Base-by-base conservation (phyloP, 1,140 invertebrate genomes). In the Camponotus floridanus region DNA sequence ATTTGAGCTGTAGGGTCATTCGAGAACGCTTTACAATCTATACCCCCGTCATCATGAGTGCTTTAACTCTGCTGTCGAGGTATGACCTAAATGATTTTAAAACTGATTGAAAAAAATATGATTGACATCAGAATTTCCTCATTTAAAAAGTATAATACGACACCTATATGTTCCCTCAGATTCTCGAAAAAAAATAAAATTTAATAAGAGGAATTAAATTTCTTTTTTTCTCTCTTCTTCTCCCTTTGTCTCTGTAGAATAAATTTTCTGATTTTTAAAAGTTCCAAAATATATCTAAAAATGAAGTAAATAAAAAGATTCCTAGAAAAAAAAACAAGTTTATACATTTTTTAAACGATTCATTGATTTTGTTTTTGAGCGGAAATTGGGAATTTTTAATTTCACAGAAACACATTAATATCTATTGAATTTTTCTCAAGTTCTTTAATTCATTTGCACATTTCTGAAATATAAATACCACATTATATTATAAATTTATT, bases 51-150 rank as follows among this genome's bases (percentile, higher is more conserved):
- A 89, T 80, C 85, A 85, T 39, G 74, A 89, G 88, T 90, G 64
- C 88, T 33, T 62, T 79, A 78, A 59, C 79, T 45, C 51, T 61
- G 33, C 79, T 80, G 62, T 90, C 88, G 62, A 80, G 71, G 79
- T 85, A 48, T 86, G 88, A 89, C 88, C 88, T 85, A 90, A 87
- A 90, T 90, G 74, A 90, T 90, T 89, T 90, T 80, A 76, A 90
- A 86, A 85, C 59, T 31, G 59, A 76, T 70, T 88, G 57, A 86
- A 42, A 68, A 31, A 80, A 57, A 74, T 73, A 73, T 83, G 48
- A 73, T 74, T 55, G n/a, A 61, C 39, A 0, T 18, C 36, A 39
- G 21, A 68, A 80, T 83, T 83, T 13, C 18, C 0, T n/a, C 39
- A 59, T 59, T 8, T 51, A n/a, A 31, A n/a, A 31, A 48, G 11